Conservation (phyloP, 2,797 vertebrate species). For the Crypturellus tataupa region DNA sequence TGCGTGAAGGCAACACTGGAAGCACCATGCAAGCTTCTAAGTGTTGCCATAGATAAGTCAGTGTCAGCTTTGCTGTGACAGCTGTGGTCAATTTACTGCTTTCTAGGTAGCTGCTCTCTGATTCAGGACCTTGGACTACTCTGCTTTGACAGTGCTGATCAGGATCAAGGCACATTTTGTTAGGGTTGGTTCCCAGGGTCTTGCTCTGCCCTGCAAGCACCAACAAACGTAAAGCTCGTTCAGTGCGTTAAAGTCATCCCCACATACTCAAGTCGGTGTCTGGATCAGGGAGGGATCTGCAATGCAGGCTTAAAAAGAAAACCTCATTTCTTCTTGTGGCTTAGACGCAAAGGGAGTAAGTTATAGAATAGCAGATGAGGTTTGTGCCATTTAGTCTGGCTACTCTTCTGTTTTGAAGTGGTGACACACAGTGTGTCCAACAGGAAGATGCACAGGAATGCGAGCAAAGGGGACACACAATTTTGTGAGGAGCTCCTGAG, state of each 20-base stretch:
- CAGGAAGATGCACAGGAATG: neutral
- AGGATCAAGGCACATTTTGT: neutral
- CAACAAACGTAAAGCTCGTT: neutral
- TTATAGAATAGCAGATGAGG: neutral
- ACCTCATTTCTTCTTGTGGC: neutral
- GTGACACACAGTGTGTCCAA: accelerated
- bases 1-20: neutral
- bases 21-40: neutral
- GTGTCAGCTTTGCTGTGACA: neutral
- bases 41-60: neutral
- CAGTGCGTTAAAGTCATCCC: neutral
- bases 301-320: slow-evolving; percentile 16
- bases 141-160: neutral
- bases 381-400: neutral
- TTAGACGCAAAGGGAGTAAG: neutral
- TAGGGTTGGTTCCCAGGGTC: neutral
- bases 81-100: neutral
- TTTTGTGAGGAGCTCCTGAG: neutral
- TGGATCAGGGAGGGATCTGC: slow-evolving; percentile 14
- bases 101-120: neutral
- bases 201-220: neutral
- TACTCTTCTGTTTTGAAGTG: neutral
- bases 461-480: neutral
- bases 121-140: neutral
- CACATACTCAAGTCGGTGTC: neutral